phyloP scores from a whole-genome alignment of 2,888 invertebrate species.

The Chydorus sphaericus region DNA sequence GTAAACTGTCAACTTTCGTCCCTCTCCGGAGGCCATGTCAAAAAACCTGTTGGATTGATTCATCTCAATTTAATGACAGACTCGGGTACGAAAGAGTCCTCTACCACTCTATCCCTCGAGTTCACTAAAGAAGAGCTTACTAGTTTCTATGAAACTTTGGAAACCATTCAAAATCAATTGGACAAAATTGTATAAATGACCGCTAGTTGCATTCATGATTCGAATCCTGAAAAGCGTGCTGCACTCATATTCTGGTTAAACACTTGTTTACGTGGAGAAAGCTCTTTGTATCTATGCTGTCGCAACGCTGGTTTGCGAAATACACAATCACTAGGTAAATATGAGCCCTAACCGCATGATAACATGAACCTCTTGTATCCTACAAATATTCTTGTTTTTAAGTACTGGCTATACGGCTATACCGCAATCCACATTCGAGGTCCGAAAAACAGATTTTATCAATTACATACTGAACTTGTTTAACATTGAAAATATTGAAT shows the following conservation, averaged over 20 bases:
- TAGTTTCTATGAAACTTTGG: neutral
- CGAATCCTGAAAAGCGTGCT: neutral
- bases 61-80: neutral
- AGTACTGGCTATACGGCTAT: no score
- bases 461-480: no score
- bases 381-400: no score
- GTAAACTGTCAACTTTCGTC: neutral
- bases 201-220: neutral
- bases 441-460: no score
- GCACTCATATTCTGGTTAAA: neutral
- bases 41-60: neutral
- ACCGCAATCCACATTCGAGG: no score
- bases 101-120: neutral
- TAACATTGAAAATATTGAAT: no score
- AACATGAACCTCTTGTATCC: no score
- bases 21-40: neutral
- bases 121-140: neutral
- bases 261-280: no score
- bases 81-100: neutral
- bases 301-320: no score
- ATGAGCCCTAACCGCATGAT: no score
- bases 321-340: no score
- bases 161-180: constrained; percentile 9
- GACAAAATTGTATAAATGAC: neutral
- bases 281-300: no score